Evolutionary conservation across 2,888 invertebrate genomes (phyloP).

Genomic region (Bembecia ichneumoniformis): DNA sequence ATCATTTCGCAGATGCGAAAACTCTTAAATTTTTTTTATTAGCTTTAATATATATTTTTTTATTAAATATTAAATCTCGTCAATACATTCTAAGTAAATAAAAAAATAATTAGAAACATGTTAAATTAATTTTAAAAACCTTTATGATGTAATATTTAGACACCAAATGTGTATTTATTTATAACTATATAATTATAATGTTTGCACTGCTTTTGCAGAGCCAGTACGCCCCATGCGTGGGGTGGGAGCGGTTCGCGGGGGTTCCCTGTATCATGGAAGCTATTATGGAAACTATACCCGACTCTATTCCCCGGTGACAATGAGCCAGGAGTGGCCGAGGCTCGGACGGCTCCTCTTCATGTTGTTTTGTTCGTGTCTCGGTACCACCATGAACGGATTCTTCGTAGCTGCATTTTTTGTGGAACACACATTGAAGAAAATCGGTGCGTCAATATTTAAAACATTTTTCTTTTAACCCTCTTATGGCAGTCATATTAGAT

Average conservation of each 20-base stretch:
- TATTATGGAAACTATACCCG: conserved; percentile 12
- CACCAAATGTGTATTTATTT: no score
- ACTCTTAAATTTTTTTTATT: no score
- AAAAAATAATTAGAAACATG: no score
- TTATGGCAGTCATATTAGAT: no score
- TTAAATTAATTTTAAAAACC: no score
- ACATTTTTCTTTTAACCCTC: neutral
- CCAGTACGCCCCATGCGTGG: conserved; percentile 9
- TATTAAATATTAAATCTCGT: no score
- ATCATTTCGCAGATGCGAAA: no score
- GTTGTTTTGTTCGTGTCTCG: conserved; percentile 15
- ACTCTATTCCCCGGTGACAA: conserved; percentile 73
- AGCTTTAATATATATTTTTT: no score
- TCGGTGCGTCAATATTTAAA: conserved; percentile 20
- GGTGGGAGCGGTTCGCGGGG: conserved; percentile 1
- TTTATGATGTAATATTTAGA: no score
- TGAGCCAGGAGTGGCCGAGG: conserved; percentile 78
- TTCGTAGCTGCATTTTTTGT: conserved; percentile 38
- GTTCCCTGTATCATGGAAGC: neutral
- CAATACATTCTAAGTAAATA: no score
- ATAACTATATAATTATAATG: no score
- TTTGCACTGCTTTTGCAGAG: neutral
- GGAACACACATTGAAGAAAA: conserved; percentile 17
- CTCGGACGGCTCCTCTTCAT: conserved; percentile 75
- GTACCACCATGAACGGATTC: conserved; percentile 31